Evolutionary conservation across 2,888 invertebrate genomes (phyloP), one percentile per base, ranked within the genome.

Genomic region (Philhelius pedissequus): DNA sequence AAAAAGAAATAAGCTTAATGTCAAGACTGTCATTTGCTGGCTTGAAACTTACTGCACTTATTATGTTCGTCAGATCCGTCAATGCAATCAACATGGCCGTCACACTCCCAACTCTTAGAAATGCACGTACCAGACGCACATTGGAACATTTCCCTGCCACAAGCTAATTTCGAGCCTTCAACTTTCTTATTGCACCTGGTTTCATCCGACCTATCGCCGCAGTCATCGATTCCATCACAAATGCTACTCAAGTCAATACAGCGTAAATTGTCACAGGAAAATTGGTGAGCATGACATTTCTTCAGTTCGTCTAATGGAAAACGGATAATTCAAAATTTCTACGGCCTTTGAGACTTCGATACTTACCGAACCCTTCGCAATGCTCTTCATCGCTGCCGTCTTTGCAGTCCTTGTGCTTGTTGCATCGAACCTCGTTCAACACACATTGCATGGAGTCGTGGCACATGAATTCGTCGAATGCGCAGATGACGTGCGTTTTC

Each of bases 21-120:
- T 75, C 9, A 22, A 20, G 8, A 9, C 18, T 30, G 4, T 2
- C 4, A 0, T 18, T 13, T n/a, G 62, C 1, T 7, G 2, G 5
- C n/a, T 60, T 11, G 1, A n/a, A 62, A 88, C 88, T 87, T 83
- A 89, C 87, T 89, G 86, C 93, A 93, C 87, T 93, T 92, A 69
- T 93, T 94, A 77, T 94, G 93, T 90, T 97, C 96, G 87, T 96
- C 96, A 0, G 95, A 94, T 11, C 91, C 92, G 90, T 97, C 97
- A 0, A 89, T 87, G 89, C 97, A 98, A 90, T 98, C 97, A 52
- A 92, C 91, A n/a, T 93, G 92, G 0, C 93, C 93, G 89, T 98
- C 95, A 89, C 97, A 97, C 52, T 94, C 93, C 92, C 93, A 94
- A 60, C 90, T 92, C 76, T 93, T 91, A 5, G 94, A 93, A 64